Conservation (phyloP, 2,888 invertebrate species). For the Ommatoiulus sabulosus region DNA sequence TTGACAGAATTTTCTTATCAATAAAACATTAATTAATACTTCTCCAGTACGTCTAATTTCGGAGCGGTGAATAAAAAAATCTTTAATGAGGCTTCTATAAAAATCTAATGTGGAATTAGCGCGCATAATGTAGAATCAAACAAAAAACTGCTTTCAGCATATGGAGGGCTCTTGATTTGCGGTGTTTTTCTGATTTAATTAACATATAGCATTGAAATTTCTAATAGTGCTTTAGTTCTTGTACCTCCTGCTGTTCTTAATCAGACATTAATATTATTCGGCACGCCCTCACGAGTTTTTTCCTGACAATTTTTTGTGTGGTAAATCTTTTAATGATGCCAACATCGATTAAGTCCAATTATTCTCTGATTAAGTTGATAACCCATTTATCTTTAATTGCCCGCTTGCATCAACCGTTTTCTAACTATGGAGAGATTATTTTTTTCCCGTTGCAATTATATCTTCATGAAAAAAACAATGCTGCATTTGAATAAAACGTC, state of each 20-base stretch:
- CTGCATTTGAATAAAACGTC: background rate
- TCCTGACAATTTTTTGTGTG: background rate
- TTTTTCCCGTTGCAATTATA: background rate
- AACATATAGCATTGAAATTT: background rate
- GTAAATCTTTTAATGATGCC: slow-evolving; percentile 15
- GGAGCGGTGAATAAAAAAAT: background rate
- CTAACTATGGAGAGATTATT: background rate
- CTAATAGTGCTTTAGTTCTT: background rate
- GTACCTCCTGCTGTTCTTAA: background rate
- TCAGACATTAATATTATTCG: background rate
- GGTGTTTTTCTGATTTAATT: background rate
- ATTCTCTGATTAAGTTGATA: slow-evolving; percentile 27
- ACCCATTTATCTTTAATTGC: background rate
- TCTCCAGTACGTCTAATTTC: background rate
- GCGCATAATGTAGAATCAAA: no score
- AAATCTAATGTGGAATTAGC: background rate
- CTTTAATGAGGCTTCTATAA: background rate
- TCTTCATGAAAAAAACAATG: background rate
- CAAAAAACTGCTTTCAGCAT: background rate
- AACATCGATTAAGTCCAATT: slow-evolving; percentile 16
- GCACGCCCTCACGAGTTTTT: background rate
- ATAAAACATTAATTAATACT: background rate
- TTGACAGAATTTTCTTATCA: background rate
- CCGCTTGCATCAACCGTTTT: background rate
- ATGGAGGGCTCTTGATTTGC: slow-evolving; percentile 12